Base-by-base conservation (phyloP, 2,888 invertebrate species). In the Cerceris ruficornis region DNA sequence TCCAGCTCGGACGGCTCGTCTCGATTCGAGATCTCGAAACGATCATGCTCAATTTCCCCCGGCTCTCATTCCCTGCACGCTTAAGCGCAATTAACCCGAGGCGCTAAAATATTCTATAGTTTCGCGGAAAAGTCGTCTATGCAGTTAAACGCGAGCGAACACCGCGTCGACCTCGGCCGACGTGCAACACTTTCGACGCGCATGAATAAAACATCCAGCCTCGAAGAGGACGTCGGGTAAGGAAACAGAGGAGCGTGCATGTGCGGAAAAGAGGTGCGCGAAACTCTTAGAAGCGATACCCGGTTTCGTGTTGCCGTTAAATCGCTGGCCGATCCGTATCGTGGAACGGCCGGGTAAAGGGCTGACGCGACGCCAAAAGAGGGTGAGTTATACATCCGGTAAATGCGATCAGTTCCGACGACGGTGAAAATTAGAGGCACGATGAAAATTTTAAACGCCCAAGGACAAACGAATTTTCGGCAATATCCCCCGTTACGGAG, bases 21-120 rank as follows among this genome's bases (percentile, higher is more conserved):
- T 28, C 28, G 28, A 28, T 28, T 28, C 28, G 4, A 28, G 28
- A 28, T 28, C 54, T 57, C 49, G 41, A 15, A 79, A 74, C 60
- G 79, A 73, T 78, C 73, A 54, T 39, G 61, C 69, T 66, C 61
- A 65, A 43, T 62, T 41, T 43, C n/a, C n/a, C 39, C 15, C 28
- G 39, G 69, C 77, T 80, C 76, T 77, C 73, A 81, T 84, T 86
- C 77, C 77, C 57, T 41, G 75, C 87, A 83, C 85, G 84, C 85
- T 84, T 80, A 75, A 77, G 77, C 71, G 81, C 88, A 90, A 89
- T 90, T 90, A 91, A 87, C 69, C 28, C 81, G 82, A 87, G 88
- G 89, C 86, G 90, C 88, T 89, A 89, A 89, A 88, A 88, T 91
- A 90, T 91, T 90, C 89, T 80, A 82, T 76, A 80, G 86, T 87